phyloP scores from a whole-genome alignment of 2,797 vertebrate genomes.

The Meriones psammophilus region DNA sequence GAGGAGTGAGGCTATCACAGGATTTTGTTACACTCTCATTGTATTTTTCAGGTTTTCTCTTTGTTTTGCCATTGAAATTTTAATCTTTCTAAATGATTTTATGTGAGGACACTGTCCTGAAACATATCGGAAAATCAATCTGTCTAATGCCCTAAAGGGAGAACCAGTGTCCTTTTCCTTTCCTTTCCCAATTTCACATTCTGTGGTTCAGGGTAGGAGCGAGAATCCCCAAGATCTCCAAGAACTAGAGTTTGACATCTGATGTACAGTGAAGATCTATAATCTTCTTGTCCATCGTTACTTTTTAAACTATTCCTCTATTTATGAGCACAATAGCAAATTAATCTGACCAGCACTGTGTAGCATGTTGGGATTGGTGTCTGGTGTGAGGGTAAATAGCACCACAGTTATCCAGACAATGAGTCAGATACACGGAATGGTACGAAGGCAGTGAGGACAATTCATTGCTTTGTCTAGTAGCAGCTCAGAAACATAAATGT shows the following conservation, averaged over 20 bases:
- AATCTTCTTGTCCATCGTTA: background rate
- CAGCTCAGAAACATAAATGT: background rate
- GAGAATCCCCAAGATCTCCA: background rate
- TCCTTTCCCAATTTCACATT: accelerated
- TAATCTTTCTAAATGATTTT: background rate
- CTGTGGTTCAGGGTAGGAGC: accelerated
- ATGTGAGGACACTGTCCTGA: background rate
- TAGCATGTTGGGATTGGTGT: background rate
- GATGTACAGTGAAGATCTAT: constrained; percentile 12
- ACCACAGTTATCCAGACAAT: too few relatives aligned
- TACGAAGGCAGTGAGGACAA: accelerated
- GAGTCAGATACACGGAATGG: accelerated
- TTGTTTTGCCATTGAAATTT: background rate
- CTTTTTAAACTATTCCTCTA: constrained; percentile 45
- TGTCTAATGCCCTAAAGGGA: accelerated
- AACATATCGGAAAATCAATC: background rate
- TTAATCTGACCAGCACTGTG: background rate
- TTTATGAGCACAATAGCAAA: constrained; percentile 29
- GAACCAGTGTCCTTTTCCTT: accelerated
- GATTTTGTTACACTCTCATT: background rate
- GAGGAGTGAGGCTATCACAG: background rate
- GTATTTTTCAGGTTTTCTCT: background rate
- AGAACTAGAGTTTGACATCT: background rate
- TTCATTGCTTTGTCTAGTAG: accelerated
- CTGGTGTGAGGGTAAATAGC: background rate